Conservation (phyloP, 2,113 vertebrate species). For the Gymnorhina tibicen region DNA sequence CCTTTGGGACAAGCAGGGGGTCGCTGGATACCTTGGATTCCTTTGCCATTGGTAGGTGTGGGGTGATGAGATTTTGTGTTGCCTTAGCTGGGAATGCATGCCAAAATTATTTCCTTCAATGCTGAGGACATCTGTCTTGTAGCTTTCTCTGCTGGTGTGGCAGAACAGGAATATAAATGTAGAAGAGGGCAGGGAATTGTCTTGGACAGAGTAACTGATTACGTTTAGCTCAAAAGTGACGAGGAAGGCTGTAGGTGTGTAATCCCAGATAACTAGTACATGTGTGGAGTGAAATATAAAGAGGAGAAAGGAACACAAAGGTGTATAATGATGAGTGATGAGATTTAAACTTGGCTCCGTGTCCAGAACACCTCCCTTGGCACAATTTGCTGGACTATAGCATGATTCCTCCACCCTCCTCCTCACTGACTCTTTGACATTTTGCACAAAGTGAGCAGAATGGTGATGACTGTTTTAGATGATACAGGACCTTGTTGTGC, state of each 20-base stretch:
- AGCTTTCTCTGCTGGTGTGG: background rate
- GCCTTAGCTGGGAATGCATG: background rate
- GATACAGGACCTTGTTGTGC: background rate
- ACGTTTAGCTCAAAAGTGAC: background rate
- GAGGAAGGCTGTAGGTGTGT: background rate
- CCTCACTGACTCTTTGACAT: background rate
- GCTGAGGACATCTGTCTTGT: background rate
- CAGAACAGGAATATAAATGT: background rate
- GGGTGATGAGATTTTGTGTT: background rate
- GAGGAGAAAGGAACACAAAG: background rate
- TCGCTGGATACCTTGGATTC: constrained; percentile 75
- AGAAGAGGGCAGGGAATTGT: background rate
- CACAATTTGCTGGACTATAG: background rate
- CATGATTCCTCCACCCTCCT: background rate
- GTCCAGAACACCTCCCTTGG: background rate
- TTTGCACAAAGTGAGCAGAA: background rate
- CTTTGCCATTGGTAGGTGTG: constrained; percentile 67
- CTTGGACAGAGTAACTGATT: background rate
- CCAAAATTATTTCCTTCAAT: background rate
- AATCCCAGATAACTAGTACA: background rate
- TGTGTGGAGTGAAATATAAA: background rate
- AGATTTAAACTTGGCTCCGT: background rate
- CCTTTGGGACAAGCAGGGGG: constrained; percentile 70
- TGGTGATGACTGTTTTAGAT: background rate
- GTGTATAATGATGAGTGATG: background rate